phyloP scores from a whole-genome alignment of 2,113 vertebrate genomes.

The Rana temporaria region DNA sequence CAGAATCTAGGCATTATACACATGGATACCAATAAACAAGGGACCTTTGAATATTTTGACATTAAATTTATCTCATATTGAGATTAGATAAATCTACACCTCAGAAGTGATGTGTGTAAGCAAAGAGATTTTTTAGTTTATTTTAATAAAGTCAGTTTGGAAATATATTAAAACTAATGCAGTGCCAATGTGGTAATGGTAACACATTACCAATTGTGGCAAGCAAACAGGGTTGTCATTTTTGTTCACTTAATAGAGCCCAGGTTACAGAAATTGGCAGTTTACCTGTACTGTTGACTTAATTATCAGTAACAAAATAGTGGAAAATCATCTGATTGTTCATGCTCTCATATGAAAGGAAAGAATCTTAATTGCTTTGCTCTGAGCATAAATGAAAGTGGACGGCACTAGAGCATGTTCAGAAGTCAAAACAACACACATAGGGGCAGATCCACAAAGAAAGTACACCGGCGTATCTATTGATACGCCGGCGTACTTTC shows the following conservation, averaged over 20 bases:
- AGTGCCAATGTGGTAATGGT: background rate
- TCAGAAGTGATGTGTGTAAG: background rate
- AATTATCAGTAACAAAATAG: no score
- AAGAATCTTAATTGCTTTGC: no score
- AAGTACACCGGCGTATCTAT: no score
- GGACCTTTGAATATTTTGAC: slow-evolving; percentile 35
- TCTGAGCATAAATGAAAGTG: no score
- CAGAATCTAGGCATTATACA: slow-evolving; percentile 23
- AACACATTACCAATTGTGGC: background rate
- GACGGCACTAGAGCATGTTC: no score
- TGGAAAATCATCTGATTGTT: no score
- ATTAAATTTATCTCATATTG: slow-evolving; percentile 38
- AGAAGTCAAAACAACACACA: no score
- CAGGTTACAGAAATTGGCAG: background rate
- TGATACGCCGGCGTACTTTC: no score
- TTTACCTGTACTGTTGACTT: no score
- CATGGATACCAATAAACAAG: slow-evolving; percentile 41
- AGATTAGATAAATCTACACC: slow-evolving; percentile 16
- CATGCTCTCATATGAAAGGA: no score
- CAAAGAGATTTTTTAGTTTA: background rate
- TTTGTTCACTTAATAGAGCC: background rate
- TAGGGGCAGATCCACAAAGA: no score
- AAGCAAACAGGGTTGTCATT: background rate
- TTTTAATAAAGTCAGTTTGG: background rate
- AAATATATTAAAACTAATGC: background rate